Evolutionary conservation across 2,797 vertebrate species (phyloP).

Genomic region (Danio jaintianensis): DNA sequence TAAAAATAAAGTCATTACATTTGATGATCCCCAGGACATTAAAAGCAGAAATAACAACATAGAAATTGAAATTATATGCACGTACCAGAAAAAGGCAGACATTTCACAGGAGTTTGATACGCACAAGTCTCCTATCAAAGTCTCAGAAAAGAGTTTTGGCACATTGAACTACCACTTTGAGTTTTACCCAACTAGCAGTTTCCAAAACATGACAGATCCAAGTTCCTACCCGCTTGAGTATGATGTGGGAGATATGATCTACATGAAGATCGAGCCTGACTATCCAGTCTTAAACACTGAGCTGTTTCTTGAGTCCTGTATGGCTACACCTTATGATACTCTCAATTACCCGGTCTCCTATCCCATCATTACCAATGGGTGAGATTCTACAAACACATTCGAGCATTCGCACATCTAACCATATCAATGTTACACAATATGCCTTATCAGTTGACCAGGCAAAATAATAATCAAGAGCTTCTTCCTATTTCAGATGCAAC

Average conservation of each 20-base stretch:
- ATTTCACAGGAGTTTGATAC: constrained; percentile 58
- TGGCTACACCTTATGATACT: constrained; percentile 67
- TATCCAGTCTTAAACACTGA: constrained; percentile 61
- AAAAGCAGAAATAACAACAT: constrained; percentile 60
- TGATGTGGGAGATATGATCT: constrained; percentile 66
- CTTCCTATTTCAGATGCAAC: constrained; percentile 63
- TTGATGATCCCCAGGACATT: constrained; percentile 32
- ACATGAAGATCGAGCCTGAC: constrained; percentile 67
- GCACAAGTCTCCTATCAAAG: constrained; percentile 56
- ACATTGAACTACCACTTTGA: constrained; percentile 69
- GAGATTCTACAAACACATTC: neutral
- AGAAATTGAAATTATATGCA: constrained; percentile 62
- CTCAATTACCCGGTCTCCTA: constrained; percentile 63
- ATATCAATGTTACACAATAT: neutral
- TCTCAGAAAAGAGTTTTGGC: constrained; percentile 66
- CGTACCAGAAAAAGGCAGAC: constrained; percentile 60
- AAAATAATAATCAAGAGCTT: neutral
- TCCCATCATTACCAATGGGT: constrained; percentile 69
- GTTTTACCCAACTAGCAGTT: constrained; percentile 60
- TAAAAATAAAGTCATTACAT: constrained; percentile 62
- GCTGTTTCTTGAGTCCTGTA: constrained; percentile 73
- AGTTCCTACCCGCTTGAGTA: constrained; percentile 67
- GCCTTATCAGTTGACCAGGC: neutral
- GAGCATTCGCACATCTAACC: neutral
- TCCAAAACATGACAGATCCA: constrained; percentile 26